Conservation (phyloP, 1,140 invertebrate genomes). For the Mycetomoellerius zeteki region DNA sequence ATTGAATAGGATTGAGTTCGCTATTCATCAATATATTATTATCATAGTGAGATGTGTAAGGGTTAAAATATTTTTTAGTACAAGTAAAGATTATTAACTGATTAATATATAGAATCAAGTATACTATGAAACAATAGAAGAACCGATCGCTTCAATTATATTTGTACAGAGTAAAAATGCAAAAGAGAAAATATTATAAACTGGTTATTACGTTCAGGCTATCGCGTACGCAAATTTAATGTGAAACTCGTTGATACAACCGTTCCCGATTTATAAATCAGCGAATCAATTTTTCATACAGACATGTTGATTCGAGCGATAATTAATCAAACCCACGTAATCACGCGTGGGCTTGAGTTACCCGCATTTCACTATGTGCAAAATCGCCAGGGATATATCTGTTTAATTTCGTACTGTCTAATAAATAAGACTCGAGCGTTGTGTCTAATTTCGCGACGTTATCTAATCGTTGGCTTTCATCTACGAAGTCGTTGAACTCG, state of each 20-base stretch:
- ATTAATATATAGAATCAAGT: too few relatives aligned
- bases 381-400: not conserved
- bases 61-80: not conserved
- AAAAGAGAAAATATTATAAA: conserved; percentile 5
- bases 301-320: not conserved
- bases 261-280: conserved; percentile 2
- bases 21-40: too few relatives aligned
- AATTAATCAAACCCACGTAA: conserved; percentile 29
- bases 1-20: too few relatives aligned
- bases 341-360: not conserved
- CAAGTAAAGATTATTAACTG: not conserved
- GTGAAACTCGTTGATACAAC: not conserved
- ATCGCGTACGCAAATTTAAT: conserved; percentile 25
- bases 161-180: not conserved
- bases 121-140: conserved; percentile 5
- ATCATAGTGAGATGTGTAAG: too few relatives aligned
- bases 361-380: not conserved
- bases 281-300: conserved; percentile 25
- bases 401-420: not conserved
- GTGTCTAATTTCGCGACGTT: conserved; percentile 33
- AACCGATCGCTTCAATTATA: conserved; percentile 18
- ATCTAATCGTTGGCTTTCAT: conserved; percentile 55
- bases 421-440: not conserved
- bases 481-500: conserved; percentile 51
- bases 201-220: conserved; percentile 13